Conservation (phyloP, 2,113 vertebrate genomes). For the Oriolus oriolus region DNA sequence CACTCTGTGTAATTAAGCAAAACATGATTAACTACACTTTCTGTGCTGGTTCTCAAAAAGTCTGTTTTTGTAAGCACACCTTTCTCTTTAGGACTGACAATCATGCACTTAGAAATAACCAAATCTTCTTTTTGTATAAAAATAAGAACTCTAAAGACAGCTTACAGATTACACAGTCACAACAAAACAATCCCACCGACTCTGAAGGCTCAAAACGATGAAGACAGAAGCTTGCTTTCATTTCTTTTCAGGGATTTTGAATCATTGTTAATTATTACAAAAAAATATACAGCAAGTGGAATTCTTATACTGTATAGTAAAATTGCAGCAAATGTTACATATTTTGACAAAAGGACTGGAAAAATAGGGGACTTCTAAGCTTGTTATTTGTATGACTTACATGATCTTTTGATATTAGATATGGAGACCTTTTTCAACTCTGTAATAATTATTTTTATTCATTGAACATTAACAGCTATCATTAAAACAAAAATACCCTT, state of each 20-base stretch:
- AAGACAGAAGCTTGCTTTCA: background rate
- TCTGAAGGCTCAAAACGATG: background rate
- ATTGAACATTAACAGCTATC: background rate
- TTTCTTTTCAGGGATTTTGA: background rate
- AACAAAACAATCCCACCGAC: background rate
- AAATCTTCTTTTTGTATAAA: background rate
- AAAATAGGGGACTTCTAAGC: background rate
- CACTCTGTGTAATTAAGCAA: constrained; percentile 71
- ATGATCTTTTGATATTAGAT: background rate
- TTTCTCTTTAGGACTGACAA: background rate
- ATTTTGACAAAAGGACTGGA: background rate
- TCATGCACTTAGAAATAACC: background rate
- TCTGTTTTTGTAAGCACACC: background rate
- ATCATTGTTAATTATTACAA: background rate
- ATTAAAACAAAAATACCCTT: background rate
- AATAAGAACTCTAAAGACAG: background rate
- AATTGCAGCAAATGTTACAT: background rate
- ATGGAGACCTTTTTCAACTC: background rate
- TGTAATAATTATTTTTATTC: background rate
- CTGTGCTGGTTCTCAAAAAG: background rate
- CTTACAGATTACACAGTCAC: background rate
- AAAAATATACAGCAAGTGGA: background rate
- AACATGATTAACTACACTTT: background rate
- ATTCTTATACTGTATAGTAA: background rate
- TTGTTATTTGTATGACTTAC: background rate